phyloP scores from a whole-genome alignment of 2,113 vertebrate species.

The Mohoua ochrocephala region DNA sequence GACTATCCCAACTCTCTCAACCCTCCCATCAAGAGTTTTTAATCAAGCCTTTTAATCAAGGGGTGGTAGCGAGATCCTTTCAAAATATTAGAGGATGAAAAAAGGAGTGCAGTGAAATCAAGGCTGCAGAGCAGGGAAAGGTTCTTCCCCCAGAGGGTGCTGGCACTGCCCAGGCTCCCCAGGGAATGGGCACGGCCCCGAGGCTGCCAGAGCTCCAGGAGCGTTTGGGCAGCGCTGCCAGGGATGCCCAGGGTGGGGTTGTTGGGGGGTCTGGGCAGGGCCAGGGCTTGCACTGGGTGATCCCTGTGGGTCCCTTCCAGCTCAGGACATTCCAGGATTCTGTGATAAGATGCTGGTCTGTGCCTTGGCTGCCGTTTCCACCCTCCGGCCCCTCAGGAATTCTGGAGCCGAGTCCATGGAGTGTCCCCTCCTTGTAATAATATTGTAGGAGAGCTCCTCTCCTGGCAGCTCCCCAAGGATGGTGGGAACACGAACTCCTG shows the following conservation, averaged over 20 bases:
- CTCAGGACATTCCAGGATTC: accelerated
- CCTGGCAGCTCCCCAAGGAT: not conserved
- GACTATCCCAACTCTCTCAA: no score
- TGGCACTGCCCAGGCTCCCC: not conserved
- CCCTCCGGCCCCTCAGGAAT: not conserved
- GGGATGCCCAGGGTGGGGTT: not conserved
- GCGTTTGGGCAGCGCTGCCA: not conserved
- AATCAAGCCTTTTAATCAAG: not conserved
- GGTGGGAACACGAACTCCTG: not conserved
- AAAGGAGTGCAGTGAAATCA: not conserved
- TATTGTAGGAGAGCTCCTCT: not conserved
- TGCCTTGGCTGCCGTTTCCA: not conserved
- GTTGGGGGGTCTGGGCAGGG: not conserved
- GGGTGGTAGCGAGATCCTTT: not conserved
- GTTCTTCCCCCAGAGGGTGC: not conserved
- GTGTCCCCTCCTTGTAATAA: not conserved
- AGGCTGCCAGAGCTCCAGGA: not conserved
- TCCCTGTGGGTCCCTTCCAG: accelerated
- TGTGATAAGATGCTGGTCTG: not conserved
- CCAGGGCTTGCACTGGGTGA: accelerated
- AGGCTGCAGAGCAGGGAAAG: accelerated
- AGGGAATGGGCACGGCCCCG: not conserved
- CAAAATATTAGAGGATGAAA: no score
- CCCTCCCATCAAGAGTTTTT: not conserved
- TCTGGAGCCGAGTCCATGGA: accelerated